A percentile compares a stretch with the other conserved stretches of the same genome.
Conservation (phyloP, 1,140 invertebrate species). For the Tigriopus japonicus region DNA sequence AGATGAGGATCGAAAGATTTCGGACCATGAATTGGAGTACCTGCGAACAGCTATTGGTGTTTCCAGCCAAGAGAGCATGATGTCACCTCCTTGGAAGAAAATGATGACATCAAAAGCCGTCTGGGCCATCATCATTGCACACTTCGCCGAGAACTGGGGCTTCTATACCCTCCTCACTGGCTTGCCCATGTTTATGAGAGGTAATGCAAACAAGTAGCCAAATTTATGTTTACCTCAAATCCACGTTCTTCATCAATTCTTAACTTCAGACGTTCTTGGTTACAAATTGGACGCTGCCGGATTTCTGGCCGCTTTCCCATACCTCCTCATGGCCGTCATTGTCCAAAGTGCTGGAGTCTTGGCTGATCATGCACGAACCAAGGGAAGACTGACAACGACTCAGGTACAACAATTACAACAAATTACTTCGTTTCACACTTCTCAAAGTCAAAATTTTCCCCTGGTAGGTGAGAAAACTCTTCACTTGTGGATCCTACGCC, state of each 20-base stretch:
- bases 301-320: slow-evolving; percentile 59
- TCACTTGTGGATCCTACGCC: slow-evolving; percentile 47
- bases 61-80: slow-evolving; percentile 16
- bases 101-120: slow-evolving; percentile 64
- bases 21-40: slow-evolving; percentile 49
- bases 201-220: not conserved
- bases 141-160: slow-evolving; percentile 90
- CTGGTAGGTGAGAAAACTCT: slow-evolving; percentile 21
- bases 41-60: slow-evolving; percentile 32
- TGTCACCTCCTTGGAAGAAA: slow-evolving; percentile 46
- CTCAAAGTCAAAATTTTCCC: no score
- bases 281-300: slow-evolving; percentile 54
- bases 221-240: no score
- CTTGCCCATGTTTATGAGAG: slow-evolving; percentile 62
- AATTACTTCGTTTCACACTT: no score
- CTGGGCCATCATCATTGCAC: slow-evolving; percentile 72
- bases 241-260: no score
- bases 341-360: slow-evolving; percentile 55
- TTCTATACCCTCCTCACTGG: slow-evolving; percentile 80
- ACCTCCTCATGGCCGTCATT: slow-evolving; percentile 60
- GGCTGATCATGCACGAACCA: slow-evolving; percentile 49
- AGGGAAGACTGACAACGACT: slow-evolving; percentile 44
- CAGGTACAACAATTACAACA: slow-evolving; percentile 18
- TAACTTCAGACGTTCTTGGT: slow-evolving; percentile 40
- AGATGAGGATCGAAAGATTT: slow-evolving; percentile 50